Evolutionary conservation across 2,797 vertebrate genomes (phyloP).

Genomic region (Eleutherodactylus coqui): DNA sequence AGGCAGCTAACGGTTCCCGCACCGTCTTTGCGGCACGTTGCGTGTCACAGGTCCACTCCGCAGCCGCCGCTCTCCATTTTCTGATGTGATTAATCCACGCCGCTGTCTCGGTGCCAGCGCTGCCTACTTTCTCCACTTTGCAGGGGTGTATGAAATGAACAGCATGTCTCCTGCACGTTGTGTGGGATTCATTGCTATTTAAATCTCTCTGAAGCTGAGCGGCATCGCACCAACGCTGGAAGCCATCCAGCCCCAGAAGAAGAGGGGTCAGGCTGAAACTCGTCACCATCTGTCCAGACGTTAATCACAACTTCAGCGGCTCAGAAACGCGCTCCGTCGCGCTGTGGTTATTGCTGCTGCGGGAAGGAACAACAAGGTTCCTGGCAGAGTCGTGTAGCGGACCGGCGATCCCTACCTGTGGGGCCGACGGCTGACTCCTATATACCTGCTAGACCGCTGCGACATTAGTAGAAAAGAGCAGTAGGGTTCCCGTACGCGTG

Average conservation of each 20-base stretch:
- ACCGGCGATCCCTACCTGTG: neutral
- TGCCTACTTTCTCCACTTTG: slow-evolving; percentile 58
- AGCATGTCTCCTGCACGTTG: slow-evolving; percentile 67
- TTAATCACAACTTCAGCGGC: slow-evolving; percentile 65
- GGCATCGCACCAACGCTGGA: slow-evolving; percentile 72
- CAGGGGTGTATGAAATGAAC: slow-evolving; percentile 69
- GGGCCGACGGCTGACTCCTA: too few species aligned
- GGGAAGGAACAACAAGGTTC: neutral
- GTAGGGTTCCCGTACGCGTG: too few species aligned
- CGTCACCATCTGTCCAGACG: slow-evolving; percentile 75
- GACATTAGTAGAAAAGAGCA: too few species aligned
- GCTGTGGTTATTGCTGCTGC: neutral
- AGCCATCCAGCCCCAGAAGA: slow-evolving; percentile 68
- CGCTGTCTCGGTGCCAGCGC: neutral
- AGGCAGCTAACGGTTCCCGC: too few species aligned
- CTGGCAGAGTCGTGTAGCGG: neutral
- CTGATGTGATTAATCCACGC: neutral
- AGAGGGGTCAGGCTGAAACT: slow-evolving; percentile 71
- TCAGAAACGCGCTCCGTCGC: neutral
- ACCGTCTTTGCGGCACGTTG: neutral
- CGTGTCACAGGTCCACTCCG: too few species aligned
- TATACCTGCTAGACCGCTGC: too few species aligned
- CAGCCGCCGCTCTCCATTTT: neutral
- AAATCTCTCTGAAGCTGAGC: slow-evolving; percentile 68
- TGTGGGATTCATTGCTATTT: slow-evolving; percentile 73